Percentiles rank a stretch among this genome's conserved stretches.
phyloP scores from a whole-genome alignment of 2,113 vertebrate genomes.

The Melozone crissalis region DNA sequence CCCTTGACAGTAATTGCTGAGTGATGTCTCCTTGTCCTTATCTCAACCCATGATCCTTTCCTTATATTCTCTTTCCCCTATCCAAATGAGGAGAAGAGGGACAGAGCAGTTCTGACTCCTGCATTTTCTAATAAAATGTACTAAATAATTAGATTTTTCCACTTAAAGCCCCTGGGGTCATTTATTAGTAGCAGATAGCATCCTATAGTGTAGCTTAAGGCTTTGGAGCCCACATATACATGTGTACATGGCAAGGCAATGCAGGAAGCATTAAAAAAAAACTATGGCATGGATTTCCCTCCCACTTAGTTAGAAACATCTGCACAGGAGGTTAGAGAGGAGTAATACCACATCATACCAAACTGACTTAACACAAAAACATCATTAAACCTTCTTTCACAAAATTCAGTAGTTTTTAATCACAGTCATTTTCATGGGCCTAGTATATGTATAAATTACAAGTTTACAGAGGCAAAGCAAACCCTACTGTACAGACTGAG shows the following conservation, averaged over 20 bases:
- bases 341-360: neutral
- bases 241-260: neutral
- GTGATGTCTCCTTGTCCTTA: neutral
- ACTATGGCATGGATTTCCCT: accelerated
- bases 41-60: neutral
- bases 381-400: neutral
- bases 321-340: neutral
- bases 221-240: neutral
- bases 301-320: neutral
- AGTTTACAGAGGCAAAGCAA: neutral
- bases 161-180: neutral
- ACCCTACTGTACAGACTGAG: neutral
- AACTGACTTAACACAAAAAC: neutral
- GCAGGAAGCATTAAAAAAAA: neutral
- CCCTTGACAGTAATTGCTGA: neutral
- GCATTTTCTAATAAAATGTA: neutral
- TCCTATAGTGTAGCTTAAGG: neutral
- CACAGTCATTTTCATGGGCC: neutral
- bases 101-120: neutral
- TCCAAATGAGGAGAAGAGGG: neutral
- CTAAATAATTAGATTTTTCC: neutral
- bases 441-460: neutral
- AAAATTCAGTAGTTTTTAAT: neutral
- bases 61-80: neutral
- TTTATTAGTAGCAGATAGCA: neutral